Percentiles rank a stretch among this genome's conserved stretches.
Evolutionary conservation across 2,797 vertebrate genomes (phyloP).

Genomic region (Sebastes flavidus): DNA sequence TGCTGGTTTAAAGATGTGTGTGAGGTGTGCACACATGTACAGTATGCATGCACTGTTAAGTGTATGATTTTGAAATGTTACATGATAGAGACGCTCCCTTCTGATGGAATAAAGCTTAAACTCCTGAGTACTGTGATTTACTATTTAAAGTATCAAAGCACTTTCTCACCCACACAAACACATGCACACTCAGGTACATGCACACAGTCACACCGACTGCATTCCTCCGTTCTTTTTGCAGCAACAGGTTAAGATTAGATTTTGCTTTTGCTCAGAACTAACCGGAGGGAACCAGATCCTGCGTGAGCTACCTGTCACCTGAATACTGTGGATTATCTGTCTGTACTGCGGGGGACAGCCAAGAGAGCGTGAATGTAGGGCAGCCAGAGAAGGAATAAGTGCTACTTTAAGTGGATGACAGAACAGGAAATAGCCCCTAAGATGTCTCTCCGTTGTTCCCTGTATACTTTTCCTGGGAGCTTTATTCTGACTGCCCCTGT

Average conservation of each 20-base stretch:
- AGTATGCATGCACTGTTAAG: not conserved
- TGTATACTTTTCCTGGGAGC: constrained; percentile 49
- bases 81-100: not conserved
- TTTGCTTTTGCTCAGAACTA: constrained; percentile 14
- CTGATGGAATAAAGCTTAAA: not conserved
- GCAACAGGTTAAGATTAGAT: constrained; percentile 38
- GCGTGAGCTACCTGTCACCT: constrained; percentile 48
- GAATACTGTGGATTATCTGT: constrained; percentile 57
- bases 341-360: constrained; percentile 33
- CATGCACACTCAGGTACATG: not conserved
- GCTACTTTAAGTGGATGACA: constrained; percentile 65
- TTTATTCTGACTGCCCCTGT: constrained; percentile 37
- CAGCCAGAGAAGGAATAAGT: constrained; percentile 54
- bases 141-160: not conserved
- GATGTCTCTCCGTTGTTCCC: constrained; percentile 36
- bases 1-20: not conserved
- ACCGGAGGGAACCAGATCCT: constrained; percentile 53
- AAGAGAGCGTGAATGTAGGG: constrained; percentile 54
- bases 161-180: not conserved
- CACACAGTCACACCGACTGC: not conserved
- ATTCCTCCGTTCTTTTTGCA: constrained; percentile 13
- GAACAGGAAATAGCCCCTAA: constrained; percentile 65
- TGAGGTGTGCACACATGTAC: not conserved
- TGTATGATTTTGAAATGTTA: not conserved
- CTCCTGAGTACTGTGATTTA: not conserved